phyloP scores from a whole-genome alignment of 2,113 vertebrate species.

The Setophaga kirtlandii region DNA sequence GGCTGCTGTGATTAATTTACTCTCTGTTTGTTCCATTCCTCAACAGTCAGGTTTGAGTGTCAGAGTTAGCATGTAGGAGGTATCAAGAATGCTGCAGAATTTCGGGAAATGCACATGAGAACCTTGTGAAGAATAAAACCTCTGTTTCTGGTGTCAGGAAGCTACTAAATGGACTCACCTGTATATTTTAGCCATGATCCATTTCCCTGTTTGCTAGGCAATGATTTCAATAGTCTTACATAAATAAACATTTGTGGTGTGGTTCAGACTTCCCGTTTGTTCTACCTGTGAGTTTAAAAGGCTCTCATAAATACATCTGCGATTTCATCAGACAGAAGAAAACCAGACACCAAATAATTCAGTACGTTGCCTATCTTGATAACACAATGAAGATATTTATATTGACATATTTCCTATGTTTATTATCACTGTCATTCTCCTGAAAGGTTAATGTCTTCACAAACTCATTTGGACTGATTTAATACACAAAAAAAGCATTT shows the following conservation, averaged over 20 bases:
- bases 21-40: background rate
- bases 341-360: background rate
- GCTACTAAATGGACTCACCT: background rate
- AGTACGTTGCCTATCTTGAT: background rate
- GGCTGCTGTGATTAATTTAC: background rate
- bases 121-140: background rate
- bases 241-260: background rate
- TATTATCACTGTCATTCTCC: background rate
- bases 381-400: background rate
- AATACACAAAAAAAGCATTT: background rate
- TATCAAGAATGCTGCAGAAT: background rate
- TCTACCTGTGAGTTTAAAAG: background rate
- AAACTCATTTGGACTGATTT: background rate
- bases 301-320: background rate
- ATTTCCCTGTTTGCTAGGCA: background rate
- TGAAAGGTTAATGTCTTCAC: background rate
- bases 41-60: background rate
- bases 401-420: background rate
- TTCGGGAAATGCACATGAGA: background rate
- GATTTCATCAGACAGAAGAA: background rate
- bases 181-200: background rate
- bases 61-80: background rate
- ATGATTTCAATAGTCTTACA: background rate
- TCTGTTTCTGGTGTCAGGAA: background rate
- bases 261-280: background rate